Evolutionary conservation across 2,797 vertebrate genomes (phyloP).

Genomic region (Phoebastria nigripes): DNA sequence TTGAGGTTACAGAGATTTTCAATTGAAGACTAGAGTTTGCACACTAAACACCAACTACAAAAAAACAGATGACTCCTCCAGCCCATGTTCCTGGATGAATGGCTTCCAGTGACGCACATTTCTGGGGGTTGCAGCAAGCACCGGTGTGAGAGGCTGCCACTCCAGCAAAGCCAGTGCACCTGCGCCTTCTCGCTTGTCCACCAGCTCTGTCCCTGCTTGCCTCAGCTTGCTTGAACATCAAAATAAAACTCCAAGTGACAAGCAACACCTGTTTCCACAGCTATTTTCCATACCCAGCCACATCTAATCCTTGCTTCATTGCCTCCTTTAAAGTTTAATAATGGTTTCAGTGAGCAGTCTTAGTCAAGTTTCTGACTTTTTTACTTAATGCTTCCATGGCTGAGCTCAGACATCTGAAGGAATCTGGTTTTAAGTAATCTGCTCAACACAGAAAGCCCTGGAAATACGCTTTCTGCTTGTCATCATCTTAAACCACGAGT

Average conservation of each 20-base stretch:
- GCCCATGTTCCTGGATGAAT: background rate
- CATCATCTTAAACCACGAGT: background rate
- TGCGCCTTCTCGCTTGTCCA: background rate
- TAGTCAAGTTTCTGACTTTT: constrained; percentile 14
- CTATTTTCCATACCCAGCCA: constrained; percentile 35
- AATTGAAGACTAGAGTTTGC: background rate
- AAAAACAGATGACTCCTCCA: background rate
- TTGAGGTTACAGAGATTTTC: background rate
- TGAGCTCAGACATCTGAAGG: constrained; percentile 11
- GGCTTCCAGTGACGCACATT: fast-evolving
- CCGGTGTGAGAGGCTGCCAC: fast-evolving
- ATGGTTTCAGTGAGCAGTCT: background rate
- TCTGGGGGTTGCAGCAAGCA: background rate
- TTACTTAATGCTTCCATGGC: background rate
- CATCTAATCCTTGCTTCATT: constrained; percentile 22
- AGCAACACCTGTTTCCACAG: constrained; percentile 42
- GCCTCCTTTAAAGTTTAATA: constrained; percentile 26
- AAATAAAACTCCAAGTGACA: constrained; percentile 40
- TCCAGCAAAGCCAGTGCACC: background rate
- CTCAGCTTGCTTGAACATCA: background rate
- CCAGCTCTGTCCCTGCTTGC: background rate
- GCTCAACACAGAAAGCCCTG: background rate
- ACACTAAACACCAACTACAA: fast-evolving
- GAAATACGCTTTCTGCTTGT: background rate
- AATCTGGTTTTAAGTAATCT: constrained; percentile 13